phyloP scores from a whole-genome alignment of 2,797 vertebrate genomes.

The Toxotes lorentzi region DNA sequence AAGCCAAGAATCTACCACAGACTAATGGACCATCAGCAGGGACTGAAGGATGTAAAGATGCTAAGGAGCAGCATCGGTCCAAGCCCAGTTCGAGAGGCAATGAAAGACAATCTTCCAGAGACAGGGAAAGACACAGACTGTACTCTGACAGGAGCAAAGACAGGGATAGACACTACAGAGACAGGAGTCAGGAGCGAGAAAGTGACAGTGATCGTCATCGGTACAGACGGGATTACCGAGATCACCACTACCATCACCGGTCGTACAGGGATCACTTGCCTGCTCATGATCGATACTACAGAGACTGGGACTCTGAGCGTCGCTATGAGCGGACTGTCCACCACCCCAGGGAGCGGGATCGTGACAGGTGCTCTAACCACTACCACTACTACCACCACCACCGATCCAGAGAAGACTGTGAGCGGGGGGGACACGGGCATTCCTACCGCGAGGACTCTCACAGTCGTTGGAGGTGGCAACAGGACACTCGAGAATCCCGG shows the following conservation, averaged over 20 bases:
- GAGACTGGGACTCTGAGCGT: slow-evolving; percentile 74
- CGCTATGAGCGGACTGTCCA: slow-evolving; percentile 58
- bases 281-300: slow-evolving; percentile 50
- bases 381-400: slow-evolving; percentile 69
- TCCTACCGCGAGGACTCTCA: slow-evolving; percentile 75
- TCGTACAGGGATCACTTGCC: slow-evolving; percentile 64
- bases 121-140: slow-evolving; percentile 74
- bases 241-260: slow-evolving; percentile 51
- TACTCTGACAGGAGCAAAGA: slow-evolving; percentile 75
- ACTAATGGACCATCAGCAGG: slow-evolving; percentile 64
- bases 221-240: slow-evolving; percentile 64
- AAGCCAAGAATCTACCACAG: slow-evolving; percentile 43
- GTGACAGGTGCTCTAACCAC: slow-evolving; percentile 68
- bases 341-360: slow-evolving; percentile 70
- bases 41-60: slow-evolving; percentile 71
- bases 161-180: slow-evolving; percentile 72
- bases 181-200: slow-evolving; percentile 81
- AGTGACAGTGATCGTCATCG: slow-evolving; percentile 53
- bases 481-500: slow-evolving; percentile 61
- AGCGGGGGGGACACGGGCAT: slow-evolving; percentile 69
- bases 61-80: slow-evolving; percentile 66
- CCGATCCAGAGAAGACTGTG: slow-evolving; percentile 76
- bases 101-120: slow-evolving; percentile 63
- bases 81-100: slow-evolving; percentile 68
- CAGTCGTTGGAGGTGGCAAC: slow-evolving; percentile 72